phyloP scores from a whole-genome alignment of 2,888 invertebrate genomes.

The Ptilodon capucinus region DNA sequence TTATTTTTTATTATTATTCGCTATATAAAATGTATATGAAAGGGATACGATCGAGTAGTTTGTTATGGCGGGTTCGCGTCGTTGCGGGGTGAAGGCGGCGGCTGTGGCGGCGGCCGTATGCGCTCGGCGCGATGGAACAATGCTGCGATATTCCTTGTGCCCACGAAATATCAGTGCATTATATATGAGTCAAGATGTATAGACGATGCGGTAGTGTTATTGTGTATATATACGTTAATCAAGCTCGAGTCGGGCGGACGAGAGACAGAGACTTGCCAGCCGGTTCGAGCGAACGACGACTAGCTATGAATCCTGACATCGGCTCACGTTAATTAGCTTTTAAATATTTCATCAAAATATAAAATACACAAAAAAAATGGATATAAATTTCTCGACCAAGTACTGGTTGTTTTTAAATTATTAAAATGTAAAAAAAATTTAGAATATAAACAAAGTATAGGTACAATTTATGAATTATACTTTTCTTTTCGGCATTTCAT shows the following conservation, averaged over 20 bases:
- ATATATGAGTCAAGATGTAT: slow-evolving; percentile 73
- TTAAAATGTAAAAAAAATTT: slow-evolving; percentile 83
- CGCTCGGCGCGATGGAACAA: slow-evolving; percentile 58
- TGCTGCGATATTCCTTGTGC: slow-evolving; percentile 81
- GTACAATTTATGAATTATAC: slow-evolving; percentile 83
- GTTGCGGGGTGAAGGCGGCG: slow-evolving; percentile 48
- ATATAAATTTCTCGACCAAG: slow-evolving; percentile 82
- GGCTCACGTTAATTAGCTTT: slow-evolving; percentile 83
- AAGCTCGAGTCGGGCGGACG: slow-evolving; percentile 71
- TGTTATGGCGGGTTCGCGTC: slow-evolving; percentile 33
- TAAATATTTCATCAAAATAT: slow-evolving; percentile 83
- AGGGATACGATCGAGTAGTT: slow-evolving; percentile 40
- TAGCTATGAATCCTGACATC: slow-evolving; percentile 83
- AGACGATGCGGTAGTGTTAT: slow-evolving; percentile 75
- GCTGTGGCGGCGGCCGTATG: slow-evolving; percentile 36
- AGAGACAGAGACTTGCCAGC: slow-evolving; percentile 63
- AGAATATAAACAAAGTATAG: slow-evolving; percentile 82
- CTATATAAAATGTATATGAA: slow-evolving; percentile 55
- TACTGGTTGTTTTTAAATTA: slow-evolving; percentile 83
- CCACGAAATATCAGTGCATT: slow-evolving; percentile 79
- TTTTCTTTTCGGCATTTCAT: slow-evolving; percentile 80
- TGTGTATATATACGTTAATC: slow-evolving; percentile 76
- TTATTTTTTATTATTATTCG: slow-evolving; percentile 67
- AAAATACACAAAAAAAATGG: slow-evolving; percentile 83
- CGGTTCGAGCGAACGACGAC: slow-evolving; percentile 81